These are phyloP conservation scores for Epirrhoe alternata DNA, from an alignment of 2,888 invertebrate species.

Conservation along the genomic window DNA sequence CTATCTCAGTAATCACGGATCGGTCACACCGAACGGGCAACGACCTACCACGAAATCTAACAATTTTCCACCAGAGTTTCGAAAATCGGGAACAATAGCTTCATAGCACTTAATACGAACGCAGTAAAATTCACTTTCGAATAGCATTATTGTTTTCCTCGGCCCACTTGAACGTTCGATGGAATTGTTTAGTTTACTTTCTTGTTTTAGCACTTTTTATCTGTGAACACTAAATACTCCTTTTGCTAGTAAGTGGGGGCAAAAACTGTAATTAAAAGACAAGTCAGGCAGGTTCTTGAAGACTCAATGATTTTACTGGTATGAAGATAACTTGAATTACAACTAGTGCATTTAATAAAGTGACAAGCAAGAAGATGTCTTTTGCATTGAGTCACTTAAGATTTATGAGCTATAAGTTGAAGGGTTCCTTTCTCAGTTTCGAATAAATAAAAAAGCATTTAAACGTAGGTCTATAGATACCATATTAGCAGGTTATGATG, in stretches of 20 bases:
- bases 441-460: neutral
- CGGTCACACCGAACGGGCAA: slow-evolving; percentile 71
- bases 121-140: slow-evolving; percentile 50
- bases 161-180: slow-evolving; percentile 64
- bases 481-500: neutral
- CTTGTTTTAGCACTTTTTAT: slow-evolving; percentile 39
- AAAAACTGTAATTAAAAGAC: neutral
- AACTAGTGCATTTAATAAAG: neutral
- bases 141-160: slow-evolving; percentile 42
- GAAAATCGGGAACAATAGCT: slow-evolving; percentile 64
- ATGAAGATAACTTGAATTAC: neutral
- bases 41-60: slow-evolving; percentile 73
- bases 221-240: neutral
- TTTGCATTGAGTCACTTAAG: neutral
- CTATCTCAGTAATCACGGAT: slow-evolving; percentile 64
- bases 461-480: too few relatives aligned
- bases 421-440: neutral
- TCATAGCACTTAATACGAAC: slow-evolving; percentile 47
- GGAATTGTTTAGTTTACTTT: slow-evolving; percentile 62
- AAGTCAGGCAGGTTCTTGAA: neutral
- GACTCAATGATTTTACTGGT: neutral
- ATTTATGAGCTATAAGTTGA: neutral
- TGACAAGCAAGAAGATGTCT: neutral
- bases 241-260: neutral
- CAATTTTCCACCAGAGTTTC: slow-evolving; percentile 79